phyloP scores from a whole-genome alignment of 2,888 invertebrate genomes.

The Mesoligia furuncula region DNA sequence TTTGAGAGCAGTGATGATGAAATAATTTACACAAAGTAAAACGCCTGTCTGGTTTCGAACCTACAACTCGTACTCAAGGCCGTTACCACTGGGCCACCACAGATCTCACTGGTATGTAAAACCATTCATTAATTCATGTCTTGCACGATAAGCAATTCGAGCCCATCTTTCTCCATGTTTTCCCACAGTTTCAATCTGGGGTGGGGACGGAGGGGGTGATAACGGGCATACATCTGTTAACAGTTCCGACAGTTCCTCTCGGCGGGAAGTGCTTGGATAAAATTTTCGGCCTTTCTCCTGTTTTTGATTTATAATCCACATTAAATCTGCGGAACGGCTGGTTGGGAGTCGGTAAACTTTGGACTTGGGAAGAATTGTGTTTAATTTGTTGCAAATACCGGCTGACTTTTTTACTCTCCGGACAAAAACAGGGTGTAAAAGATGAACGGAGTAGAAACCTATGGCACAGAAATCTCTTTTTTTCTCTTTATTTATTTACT shows the following conservation, averaged over 20 bases:
- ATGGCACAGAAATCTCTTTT: too few species aligned
- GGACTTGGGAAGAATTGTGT: conserved; percentile 19
- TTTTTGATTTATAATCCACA: conserved; percentile 76
- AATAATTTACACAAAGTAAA: too few species aligned
- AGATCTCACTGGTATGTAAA: background rate
- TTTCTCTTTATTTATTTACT: too few species aligned
- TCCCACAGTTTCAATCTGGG: background rate
- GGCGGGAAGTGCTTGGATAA: conserved; percentile 54
- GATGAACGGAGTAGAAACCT: too few species aligned
- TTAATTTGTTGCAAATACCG: background rate
- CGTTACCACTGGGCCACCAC: too few species aligned
- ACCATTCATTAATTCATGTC: background rate
- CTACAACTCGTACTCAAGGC: too few species aligned
- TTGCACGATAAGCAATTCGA: background rate
- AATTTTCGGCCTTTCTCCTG: conserved; percentile 66
- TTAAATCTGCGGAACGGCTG: conserved; percentile 68
- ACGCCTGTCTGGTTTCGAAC: too few species aligned
- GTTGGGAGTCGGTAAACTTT: conserved; percentile 41
- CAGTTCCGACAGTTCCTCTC: conserved; percentile 44
- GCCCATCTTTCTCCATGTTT: background rate
- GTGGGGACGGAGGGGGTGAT: conserved; percentile 27
- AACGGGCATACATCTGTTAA: conserved; percentile 58
- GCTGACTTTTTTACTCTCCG: background rate
- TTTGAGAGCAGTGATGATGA: too few species aligned
- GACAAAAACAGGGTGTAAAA: background rate